Conservation (phyloP, 2,888 invertebrate species). For the Zygaena filipendulae region DNA sequence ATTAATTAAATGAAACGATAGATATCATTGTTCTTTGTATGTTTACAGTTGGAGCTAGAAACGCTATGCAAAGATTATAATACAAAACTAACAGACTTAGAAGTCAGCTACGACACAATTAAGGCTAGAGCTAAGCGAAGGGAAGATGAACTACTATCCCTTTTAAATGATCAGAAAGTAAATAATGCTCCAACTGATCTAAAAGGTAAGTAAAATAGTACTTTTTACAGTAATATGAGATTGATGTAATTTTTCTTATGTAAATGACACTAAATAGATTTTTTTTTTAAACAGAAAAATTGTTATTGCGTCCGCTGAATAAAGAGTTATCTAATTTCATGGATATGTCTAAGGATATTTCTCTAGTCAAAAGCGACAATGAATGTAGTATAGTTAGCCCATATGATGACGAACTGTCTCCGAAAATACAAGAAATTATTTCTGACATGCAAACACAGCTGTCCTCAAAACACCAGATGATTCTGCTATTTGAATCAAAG, state of each 20-base stretch:
- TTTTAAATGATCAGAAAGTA: conserved; percentile 40
- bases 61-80: conserved; percentile 27
- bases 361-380: conserved; percentile 39
- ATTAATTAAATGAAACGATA: no score
- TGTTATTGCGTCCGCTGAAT: conserved; percentile 21
- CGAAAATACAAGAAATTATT: conserved; percentile 23
- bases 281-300: conserved; percentile 25
- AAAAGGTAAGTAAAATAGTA: background rate
- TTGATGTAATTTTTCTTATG: background rate
- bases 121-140: conserved; percentile 59
- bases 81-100: conserved; percentile 48
- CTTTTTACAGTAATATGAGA: conserved; percentile 5
- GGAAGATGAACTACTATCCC: conserved; percentile 63
- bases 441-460: conserved; percentile 30
- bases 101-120: conserved; percentile 62
- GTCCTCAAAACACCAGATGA: conserved; percentile 26
- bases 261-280: no score
- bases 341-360: conserved; percentile 43
- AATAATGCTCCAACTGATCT: conserved; percentile 21
- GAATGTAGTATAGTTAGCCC: conserved; percentile 29
- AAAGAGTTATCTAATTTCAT: conserved; percentile 31
- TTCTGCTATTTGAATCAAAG: conserved; percentile 34
- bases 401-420: conserved; percentile 22
- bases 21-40: background rate
- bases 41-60: conserved; percentile 34